phyloP scores from a whole-genome alignment of 2,113 vertebrate genomes.

The Myotis brandtii region DNA sequence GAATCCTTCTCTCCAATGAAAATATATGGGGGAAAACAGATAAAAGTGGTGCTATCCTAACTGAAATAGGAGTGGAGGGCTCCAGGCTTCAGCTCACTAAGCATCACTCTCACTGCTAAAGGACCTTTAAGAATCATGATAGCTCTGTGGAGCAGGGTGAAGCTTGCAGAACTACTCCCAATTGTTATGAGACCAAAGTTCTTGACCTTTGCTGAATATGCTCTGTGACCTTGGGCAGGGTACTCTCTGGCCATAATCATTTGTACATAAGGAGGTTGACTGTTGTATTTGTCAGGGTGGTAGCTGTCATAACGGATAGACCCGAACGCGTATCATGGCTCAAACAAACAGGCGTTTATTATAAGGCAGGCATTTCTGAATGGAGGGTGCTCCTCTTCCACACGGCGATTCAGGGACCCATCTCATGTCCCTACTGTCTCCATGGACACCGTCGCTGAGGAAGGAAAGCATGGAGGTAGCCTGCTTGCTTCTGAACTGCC shows the following conservation, averaged over 20 bases:
- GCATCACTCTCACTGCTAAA: neutral
- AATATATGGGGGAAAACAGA: neutral
- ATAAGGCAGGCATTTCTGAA: neutral
- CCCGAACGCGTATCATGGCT: neutral
- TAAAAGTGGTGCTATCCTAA: neutral
- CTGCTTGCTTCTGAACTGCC: neutral
- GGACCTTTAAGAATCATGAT: neutral
- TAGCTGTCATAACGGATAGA: neutral
- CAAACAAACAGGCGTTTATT: neutral
- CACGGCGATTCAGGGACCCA: neutral
- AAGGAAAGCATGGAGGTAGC: neutral
- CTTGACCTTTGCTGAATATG: neutral
- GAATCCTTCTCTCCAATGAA: neutral
- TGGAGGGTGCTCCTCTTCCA: neutral
- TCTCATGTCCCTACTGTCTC: neutral
- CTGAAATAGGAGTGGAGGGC: neutral
- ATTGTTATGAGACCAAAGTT: neutral
- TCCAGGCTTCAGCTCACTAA: rapidly evolving
- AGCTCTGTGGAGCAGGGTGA: neutral
- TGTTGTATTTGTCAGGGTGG: neutral
- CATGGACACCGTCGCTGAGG: too few relatives aligned
- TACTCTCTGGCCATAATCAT: neutral
- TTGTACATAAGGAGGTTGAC: neutral
- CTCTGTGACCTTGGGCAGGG: neutral
- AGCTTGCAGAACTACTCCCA: neutral